Conservation (phyloP, 2,113 vertebrate species). For the Poeciliopsis retropinna region DNA sequence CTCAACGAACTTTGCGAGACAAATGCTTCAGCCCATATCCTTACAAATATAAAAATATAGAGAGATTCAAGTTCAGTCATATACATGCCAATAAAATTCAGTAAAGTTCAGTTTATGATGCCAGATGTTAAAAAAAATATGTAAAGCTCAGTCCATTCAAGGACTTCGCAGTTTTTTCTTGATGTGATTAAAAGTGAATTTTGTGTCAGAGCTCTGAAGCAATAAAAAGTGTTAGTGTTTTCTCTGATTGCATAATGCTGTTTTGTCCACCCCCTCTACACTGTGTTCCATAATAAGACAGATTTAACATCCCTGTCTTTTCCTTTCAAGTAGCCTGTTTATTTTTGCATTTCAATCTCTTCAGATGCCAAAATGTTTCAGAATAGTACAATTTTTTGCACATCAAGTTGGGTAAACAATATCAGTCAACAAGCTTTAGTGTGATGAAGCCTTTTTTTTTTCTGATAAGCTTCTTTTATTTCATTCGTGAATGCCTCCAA, state of each 20-base stretch:
- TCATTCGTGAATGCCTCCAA: constrained; percentile 5
- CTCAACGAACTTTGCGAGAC: neutral
- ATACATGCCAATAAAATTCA: neutral
- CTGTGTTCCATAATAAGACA: constrained; percentile 33
- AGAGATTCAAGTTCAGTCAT: neutral
- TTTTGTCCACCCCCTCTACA: constrained; percentile 57
- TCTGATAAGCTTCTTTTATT: constrained; percentile 5
- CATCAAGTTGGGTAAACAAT: neutral
- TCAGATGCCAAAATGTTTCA: neutral
- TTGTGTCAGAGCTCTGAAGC: constrained; percentile 11
- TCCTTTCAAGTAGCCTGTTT: neutral
- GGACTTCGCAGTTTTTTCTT: neutral
- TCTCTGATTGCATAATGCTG: constrained; percentile 59
- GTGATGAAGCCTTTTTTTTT: constrained; percentile 7
- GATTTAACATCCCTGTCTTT: neutral
- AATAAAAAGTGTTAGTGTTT: constrained; percentile 36
- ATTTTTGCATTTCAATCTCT: neutral
- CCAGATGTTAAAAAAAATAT: neutral
- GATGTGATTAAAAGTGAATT: constrained; percentile 9
- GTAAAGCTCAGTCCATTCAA: neutral
- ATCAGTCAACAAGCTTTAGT: neutral
- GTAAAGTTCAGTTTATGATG: neutral
- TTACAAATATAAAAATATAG: neutral
- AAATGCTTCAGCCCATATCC: neutral
- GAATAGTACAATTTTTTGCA: neutral